Conservation (phyloP, 2,113 vertebrate species). For the Cephalopterus ornatus region DNA sequence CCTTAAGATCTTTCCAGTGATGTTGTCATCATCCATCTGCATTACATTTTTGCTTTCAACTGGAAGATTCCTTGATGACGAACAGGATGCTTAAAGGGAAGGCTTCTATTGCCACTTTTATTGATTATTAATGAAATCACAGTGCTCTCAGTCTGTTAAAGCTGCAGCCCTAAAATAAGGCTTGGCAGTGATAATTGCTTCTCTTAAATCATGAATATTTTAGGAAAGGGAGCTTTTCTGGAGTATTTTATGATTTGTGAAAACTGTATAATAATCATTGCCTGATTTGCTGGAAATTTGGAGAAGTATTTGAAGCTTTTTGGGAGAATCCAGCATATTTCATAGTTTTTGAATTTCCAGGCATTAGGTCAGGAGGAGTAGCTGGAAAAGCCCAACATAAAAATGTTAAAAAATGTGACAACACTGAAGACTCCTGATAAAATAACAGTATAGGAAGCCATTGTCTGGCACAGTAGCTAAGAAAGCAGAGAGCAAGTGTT, state of each 20-base stretch:
- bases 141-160: neutral
- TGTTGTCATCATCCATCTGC: constrained; percentile 34
- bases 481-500: neutral
- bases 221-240: neutral
- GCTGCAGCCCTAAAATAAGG: constrained; percentile 23
- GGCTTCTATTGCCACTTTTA: constrained; percentile 21
- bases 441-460: neutral
- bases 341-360: neutral
- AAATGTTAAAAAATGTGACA: neutral
- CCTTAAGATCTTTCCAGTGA: neutral
- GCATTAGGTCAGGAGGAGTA: neutral
- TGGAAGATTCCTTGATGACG: neutral
- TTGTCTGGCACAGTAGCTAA: neutral
- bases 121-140: constrained; percentile 49
- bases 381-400: neutral
- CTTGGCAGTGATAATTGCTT: neutral
- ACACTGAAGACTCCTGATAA: neutral
- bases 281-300: neutral
- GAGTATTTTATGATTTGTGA: neutral
- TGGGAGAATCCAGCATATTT: neutral
- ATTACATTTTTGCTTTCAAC: constrained; percentile 26
- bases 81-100: neutral
- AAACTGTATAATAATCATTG: neutral
- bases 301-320: neutral
- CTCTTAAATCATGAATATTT: constrained; percentile 6